Base-by-base conservation (phyloP, 2,888 invertebrate genomes). In the Drosophila monieri region DNA sequence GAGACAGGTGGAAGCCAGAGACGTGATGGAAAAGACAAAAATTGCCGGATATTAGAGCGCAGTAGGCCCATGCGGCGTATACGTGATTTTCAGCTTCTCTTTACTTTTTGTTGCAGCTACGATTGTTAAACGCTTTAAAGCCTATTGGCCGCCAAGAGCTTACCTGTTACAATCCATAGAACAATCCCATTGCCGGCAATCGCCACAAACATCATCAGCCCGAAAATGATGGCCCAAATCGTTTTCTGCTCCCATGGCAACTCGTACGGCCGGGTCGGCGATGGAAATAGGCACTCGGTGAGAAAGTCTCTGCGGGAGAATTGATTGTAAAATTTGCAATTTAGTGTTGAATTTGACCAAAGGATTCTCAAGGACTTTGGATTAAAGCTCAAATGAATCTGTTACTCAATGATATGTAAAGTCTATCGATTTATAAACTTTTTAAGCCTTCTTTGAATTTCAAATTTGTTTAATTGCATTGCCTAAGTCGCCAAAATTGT, bases 101-200 rank as follows among this genome's bases (percentile, higher is more conserved):
- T 39, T 12, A 8, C n/a, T 21, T 18, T 25, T 52, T 15, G 15
- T 43, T 44, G 14, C 6, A 10, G 15, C 27, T 39, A 43, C 30
- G 41, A 41, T 59, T 58, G 39, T 52, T 46, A 48, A 54, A 32
- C 21, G 18, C 23, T 53, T 56, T 51, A 18, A 49, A 59, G 35
- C 35, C 43, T 6, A 25, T 35, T 5, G 27, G 8, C 39, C 10
- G 18, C 59, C 25, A 56, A 39, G 30, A 41, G 90, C 94, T 93
- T 91, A 96, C 96, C 96, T 80, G 94, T 94, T 9, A 98, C 97
- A 81, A 98, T 98, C 98, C 98, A 98, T 80, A 98, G 96, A 52
- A 98, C 98, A 70, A 97, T 96, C 43, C 95, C 93, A 88, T 98
- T 98, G 21, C 98, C 98, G 1, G 96, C 95, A 46, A 96, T 95